These are phyloP conservation scores for Phrynocephalus versicolor DNA, from an alignment of 2,113 vertebrate genomes.

Conservation along the genomic window DNA sequence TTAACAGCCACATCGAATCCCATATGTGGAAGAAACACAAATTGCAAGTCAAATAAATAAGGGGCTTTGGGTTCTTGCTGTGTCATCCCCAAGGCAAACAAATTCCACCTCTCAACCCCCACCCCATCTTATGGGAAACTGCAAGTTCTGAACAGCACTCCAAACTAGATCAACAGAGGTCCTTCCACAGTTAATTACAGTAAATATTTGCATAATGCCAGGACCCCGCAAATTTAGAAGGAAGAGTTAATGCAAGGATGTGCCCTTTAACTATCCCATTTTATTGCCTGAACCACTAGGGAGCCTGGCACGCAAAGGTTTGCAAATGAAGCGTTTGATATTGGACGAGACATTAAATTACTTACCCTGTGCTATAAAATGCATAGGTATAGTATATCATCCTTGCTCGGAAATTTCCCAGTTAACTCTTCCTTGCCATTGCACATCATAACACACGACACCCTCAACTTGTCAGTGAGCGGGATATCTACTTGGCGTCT, in stretches of 20 bases:
- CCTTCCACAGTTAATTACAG: slow-evolving; percentile 78
- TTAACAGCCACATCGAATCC: no score
- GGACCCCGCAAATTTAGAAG: slow-evolving; percentile 72
- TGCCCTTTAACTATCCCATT: slow-evolving; percentile 80
- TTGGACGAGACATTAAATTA: slow-evolving; percentile 77
- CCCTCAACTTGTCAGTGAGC: not conserved
- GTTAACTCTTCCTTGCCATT: slow-evolving; percentile 58
- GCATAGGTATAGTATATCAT: slow-evolving; percentile 69
- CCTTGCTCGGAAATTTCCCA: slow-evolving; percentile 64
- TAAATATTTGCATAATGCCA: slow-evolving; percentile 79
- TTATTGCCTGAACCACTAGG: slow-evolving; percentile 76
- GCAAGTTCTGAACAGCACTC: slow-evolving; percentile 60
- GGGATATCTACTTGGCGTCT: not conserved
- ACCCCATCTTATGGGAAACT: not conserved
- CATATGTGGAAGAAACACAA: no score
- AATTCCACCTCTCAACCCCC: slow-evolving; percentile 17
- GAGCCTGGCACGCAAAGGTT: slow-evolving; percentile 74
- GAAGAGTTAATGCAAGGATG: slow-evolving; percentile 79
- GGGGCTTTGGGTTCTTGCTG: not conserved
- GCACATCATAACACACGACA: slow-evolving; percentile 18
- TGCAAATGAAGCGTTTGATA: slow-evolving; percentile 83
- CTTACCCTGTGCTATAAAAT: slow-evolving; percentile 77
- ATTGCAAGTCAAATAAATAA: not conserved
- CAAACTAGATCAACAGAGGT: slow-evolving; percentile 71
- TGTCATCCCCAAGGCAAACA: not conserved